These are phyloP conservation scores for Drosophila sordidula DNA, from an alignment of 2,888 invertebrate species.

Conservation along the genomic window DNA sequence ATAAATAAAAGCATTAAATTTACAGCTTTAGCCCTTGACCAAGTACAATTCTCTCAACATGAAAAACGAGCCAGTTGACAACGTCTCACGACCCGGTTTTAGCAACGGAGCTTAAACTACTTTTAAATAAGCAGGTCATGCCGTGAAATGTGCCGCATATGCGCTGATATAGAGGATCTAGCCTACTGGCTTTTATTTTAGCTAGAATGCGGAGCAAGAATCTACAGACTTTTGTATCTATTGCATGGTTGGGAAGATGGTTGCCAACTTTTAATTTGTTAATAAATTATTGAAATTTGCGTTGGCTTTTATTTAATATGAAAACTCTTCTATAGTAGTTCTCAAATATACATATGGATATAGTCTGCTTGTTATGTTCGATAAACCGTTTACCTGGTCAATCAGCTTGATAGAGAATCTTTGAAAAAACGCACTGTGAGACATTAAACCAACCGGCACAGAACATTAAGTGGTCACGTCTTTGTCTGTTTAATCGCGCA, in stretches of 20 bases:
- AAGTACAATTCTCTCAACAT: background rate
- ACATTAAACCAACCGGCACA: constrained; percentile 26
- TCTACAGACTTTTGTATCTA: background rate
- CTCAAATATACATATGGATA: no score
- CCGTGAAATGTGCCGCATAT: constrained; percentile 18
- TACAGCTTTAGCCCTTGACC: constrained; percentile 1
- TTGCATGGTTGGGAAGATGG: background rate
- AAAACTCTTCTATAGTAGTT: no score
- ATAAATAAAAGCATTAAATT: background rate
- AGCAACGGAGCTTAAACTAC: constrained; percentile 13
- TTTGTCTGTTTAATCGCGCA: constrained; percentile 49
- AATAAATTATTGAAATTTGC: background rate
- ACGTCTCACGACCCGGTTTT: constrained; percentile 23
- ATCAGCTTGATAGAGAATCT: constrained; percentile 8
- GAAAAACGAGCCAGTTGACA: background rate
- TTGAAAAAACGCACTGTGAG: constrained; percentile 9
- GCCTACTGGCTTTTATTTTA: background rate
- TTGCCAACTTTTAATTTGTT: background rate
- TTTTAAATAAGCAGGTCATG: constrained; percentile 24
- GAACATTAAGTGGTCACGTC: constrained; percentile 65
- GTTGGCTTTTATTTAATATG: no score
- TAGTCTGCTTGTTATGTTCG: background rate
- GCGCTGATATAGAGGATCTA: constrained; percentile 15
- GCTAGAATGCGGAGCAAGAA: background rate
- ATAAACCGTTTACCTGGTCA: constrained; percentile 11